These are phyloP conservation scores for Phoxinus dragarum DNA, from an alignment of 2,797 vertebrate genomes.

Conservation along the genomic window DNA sequence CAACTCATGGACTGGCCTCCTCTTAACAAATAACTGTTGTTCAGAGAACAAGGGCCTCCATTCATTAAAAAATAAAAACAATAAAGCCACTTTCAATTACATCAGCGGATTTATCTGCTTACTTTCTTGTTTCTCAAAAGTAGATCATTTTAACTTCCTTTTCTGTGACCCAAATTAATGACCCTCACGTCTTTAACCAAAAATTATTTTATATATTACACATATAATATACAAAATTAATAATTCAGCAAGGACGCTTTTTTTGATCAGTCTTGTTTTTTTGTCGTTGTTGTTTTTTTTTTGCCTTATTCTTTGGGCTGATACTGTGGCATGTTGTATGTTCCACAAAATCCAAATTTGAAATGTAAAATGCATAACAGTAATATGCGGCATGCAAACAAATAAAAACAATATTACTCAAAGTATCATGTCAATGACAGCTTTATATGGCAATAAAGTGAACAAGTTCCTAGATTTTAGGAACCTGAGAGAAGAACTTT, in stretches of 20 bases:
- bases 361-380: neutral
- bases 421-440: neutral
- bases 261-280: neutral
- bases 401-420: neutral
- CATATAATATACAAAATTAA: too few species aligned
- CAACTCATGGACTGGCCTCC: neutral
- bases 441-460: neutral
- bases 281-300: neutral
- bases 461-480: neutral
- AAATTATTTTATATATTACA: neutral
- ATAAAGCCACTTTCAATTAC: slow-evolving; percentile 29
- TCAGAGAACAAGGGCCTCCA: slow-evolving; percentile 38
- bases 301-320: neutral
- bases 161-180: neutral
- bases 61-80: slow-evolving; percentile 52
- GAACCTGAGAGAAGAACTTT: neutral
- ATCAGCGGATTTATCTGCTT: slow-evolving; percentile 21
- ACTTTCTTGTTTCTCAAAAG: slow-evolving; percentile 3
- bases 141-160: slow-evolving; percentile 27
- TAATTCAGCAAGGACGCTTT: neutral
- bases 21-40: slow-evolving; percentile 21
- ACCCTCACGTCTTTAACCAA: neutral
- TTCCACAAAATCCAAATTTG: neutral
- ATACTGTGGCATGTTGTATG: neutral
- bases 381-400: neutral